Base-by-base conservation (phyloP, 2,888 invertebrate species). In the Sesia apiformis region DNA sequence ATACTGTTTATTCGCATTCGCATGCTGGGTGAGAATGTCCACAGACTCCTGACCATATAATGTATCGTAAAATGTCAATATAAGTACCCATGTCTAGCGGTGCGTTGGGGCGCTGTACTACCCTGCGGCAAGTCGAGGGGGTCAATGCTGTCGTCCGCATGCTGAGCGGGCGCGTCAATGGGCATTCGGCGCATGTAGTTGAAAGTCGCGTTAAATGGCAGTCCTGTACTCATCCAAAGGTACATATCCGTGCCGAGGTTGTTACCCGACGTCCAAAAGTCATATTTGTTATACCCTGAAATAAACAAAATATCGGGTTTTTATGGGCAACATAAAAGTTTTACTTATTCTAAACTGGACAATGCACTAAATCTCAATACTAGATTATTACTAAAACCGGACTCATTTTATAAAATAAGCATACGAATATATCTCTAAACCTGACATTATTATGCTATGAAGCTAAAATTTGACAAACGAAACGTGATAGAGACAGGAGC, bases 251-350 rank as follows among this genome's bases (percentile, higher is more conserved):
- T 95, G 42, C 96, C 96, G 57, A 96, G 88, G 66, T 94, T 93
- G 82, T 96, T 96, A 58, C 96, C 96, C 57, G 96, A 96, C 69
- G 96, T 96, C 96, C 96, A 96, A 81, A 95, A 96, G 76, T 96
- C 95, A 69, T 94, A 94, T 73, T 94, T 94, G 64, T 93, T 93
- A 78, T 95, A 95, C 4, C 92, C 92, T 92, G 78, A 39, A 76
- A 75, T 57, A 46, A 4, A 8, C 8, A 8, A 43, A 43, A 43
- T n/a, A n/a, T 5, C 43, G n/a, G 8, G 7, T 46, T 46, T 46
- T 8, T 8, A 6, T 4, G 4, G 4, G 7, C 7, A 3, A 6
- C 8, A 43, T 8, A 43, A 8, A 6, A 8, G 23, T 46, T 4
- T 46, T 46, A 42, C 5, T n/a, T 46, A 8, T 43, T 43, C 8